These are phyloP conservation scores for Brachionus plicatilis DNA, from an alignment of 1,140 invertebrate genomes.

Conservation along the genomic window DNA sequence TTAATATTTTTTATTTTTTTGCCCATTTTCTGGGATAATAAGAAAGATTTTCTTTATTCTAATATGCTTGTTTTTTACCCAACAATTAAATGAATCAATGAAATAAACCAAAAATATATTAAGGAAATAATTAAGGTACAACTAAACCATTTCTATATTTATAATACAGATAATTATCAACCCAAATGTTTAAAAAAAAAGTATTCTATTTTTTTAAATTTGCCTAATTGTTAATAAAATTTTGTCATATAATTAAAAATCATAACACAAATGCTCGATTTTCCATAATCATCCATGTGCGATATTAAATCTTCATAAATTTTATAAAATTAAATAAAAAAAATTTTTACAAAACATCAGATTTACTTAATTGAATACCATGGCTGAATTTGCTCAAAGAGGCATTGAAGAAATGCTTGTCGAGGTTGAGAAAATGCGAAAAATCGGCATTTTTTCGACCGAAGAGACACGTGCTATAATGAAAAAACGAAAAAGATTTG, in stretches of 20 bases:
- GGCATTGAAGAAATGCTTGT: slow-evolving; percentile 67
- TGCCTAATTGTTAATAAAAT: not conserved
- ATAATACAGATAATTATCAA: no score
- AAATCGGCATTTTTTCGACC: slow-evolving; percentile 64
- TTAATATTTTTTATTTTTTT: no score
- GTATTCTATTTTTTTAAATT: no score
- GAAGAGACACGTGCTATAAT: slow-evolving; percentile 67
- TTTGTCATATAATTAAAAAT: not conserved
- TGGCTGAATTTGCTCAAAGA: slow-evolving; percentile 71
- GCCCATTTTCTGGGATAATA: no score
- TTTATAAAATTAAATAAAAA: not conserved
- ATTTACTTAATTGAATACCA: slow-evolving; percentile 46
- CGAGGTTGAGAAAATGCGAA: slow-evolving; percentile 67
- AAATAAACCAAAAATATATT: no score
- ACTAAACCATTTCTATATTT: no score
- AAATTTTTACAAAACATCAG: not conserved
- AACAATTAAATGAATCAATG: no score
- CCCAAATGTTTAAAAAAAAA: no score
- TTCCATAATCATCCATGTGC: not conserved
- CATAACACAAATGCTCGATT: not conserved
- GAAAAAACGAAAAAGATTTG: slow-evolving; percentile 65
- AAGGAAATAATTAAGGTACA: no score
- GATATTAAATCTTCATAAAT: not conserved
- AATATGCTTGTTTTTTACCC: no score
- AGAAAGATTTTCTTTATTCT: no score